These are phyloP conservation scores for Congeria kusceri DNA, from an alignment of 2,888 invertebrate genomes.

Conservation along the genomic window DNA sequence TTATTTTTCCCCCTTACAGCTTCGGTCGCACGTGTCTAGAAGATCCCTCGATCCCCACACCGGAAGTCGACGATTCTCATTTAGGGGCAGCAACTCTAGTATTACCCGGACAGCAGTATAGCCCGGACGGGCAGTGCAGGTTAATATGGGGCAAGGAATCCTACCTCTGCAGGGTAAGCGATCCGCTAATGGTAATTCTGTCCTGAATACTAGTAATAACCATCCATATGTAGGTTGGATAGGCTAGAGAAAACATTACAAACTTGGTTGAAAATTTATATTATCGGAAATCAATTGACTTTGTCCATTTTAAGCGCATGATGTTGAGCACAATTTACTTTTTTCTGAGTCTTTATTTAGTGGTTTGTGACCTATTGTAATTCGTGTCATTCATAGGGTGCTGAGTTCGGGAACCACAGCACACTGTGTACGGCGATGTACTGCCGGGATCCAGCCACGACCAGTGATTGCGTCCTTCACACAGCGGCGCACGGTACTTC, in stretches of 20 bases:
- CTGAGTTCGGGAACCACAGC: constrained; percentile 67
- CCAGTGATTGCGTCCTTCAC: constrained; percentile 69
- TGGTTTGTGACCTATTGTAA: too few relatives aligned
- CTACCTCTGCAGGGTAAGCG: constrained; percentile 77
- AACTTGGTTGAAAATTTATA: too few relatives aligned
- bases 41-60: too few relatives aligned
- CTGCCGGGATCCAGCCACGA: constrained; percentile 70
- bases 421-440: constrained; percentile 76
- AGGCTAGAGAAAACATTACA: too few relatives aligned
- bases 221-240: too few relatives aligned
- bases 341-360: too few relatives aligned
- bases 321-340: too few relatives aligned
- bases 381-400: constrained; percentile 58
- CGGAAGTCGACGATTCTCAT: background rate
- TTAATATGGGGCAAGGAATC: constrained; percentile 75
- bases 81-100: constrained; percentile 16
- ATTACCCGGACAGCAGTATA: constrained; percentile 75
- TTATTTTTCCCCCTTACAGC: too few relatives aligned
- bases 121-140: constrained; percentile 78
- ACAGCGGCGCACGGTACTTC: constrained; percentile 75
- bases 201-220: too few relatives aligned
- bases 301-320: too few relatives aligned
- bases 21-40: too few relatives aligned
- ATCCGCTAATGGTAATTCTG: background rate
- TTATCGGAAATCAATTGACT: too few relatives aligned